Evolutionary conservation across 2,797 vertebrate species (phyloP), one percentile per base, ranked within the genome.

Genomic region (Cyclopterus lumpus): DNA sequence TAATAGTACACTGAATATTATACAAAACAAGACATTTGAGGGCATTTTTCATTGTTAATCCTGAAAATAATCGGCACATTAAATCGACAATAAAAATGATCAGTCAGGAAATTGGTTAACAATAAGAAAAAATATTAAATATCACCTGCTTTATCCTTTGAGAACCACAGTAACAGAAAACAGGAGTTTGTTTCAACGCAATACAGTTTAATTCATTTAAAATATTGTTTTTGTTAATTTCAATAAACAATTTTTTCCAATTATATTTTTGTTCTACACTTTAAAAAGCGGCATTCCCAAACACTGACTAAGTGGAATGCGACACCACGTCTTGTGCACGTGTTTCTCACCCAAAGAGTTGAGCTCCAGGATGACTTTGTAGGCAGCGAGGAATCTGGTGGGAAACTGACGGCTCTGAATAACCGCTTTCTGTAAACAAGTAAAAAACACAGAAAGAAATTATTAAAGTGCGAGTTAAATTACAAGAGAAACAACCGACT

Each of bases 381-480:
- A 96, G 18, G 97, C 97, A 26, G 96, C 90, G 7, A 98, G 95
- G 88, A 98, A 98, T 15, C 96, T 93, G 81, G 97, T 96, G 15
- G 97, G 97, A 73, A 98, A 96, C 89, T 97, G 96, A 11, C 94
- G 93, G 86, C 97, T 97, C 85, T 93, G 93, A 61, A 96, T 90
- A 20, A 98, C 94, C 0, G 95, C 93, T 30, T 94, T 94, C 96
- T 97, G 90, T 30, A 65, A 84, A 2, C n/a, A 67, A 26, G 66
- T 26, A 4, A 59, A 44, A 64, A 66, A 62, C 20, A 72, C 7
- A 36, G 7, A 38, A 2, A 60, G n/a, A 15, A 38, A 5, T 5
- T 4, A 20, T 46, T 46, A 42, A 42, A 18, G 44, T 18, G 20
- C 6, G 2, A 57, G 22, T 64, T 22, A 0, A 28, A 30, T 18